A percentile compares a stretch with the other conserved stretches of the same genome.
Evolutionary conservation across 92 coral and sea anemone genomes (phyloP).

Genomic region (Phenganax subtilis): DNA sequence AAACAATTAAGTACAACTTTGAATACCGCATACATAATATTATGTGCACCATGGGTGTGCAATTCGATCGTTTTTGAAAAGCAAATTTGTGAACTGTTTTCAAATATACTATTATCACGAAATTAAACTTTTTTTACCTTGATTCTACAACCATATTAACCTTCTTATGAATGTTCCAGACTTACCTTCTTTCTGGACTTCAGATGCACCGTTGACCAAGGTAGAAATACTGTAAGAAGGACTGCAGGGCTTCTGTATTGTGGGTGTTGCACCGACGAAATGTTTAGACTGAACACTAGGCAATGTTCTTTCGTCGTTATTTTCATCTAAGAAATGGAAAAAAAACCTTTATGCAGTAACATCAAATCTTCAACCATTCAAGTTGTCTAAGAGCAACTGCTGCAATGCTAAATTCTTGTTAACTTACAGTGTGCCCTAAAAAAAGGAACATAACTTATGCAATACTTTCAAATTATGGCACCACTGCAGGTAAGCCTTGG

Average conservation of each 20-base stretch:
- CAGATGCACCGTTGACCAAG: slow-evolving; percentile 16
- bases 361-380: not conserved
- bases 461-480: no score
- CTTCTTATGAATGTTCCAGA: not conserved
- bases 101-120: not conserved
- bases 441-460: no score
- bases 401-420: no score
- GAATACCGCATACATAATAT: no score
- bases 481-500: no score
- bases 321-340: slow-evolving; percentile 11
- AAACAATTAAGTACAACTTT: no score
- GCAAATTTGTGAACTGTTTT: no score
- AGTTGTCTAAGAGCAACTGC: not conserved
- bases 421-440: no score
- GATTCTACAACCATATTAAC: not conserved
- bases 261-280: not conserved
- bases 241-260: not conserved
- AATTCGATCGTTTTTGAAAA: no score
- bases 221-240: not conserved
- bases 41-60: no score
- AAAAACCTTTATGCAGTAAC: not conserved
- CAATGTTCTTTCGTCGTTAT: slow-evolving; percentile 7
- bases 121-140: not conserved
- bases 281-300: not conserved
- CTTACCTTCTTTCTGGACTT: not conserved